Conservation (phyloP, 2,797 vertebrate genomes). For the Chiloscyllium punctatum region DNA sequence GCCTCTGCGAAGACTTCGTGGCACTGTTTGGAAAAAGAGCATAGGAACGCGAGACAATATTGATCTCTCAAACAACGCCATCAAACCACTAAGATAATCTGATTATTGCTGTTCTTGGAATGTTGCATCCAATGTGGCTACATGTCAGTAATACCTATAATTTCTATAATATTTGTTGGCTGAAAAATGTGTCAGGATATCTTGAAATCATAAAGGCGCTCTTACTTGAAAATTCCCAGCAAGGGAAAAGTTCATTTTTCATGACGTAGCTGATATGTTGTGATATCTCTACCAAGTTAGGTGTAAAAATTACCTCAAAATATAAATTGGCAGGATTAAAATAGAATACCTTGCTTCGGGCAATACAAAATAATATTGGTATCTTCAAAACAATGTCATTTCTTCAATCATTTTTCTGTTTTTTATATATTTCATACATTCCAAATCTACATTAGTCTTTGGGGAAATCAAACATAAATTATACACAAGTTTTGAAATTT, state of each 20-base stretch:
- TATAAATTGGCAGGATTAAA: too few species aligned
- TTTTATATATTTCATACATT: not conserved
- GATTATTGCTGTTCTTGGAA: not conserved
- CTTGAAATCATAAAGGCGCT: not conserved
- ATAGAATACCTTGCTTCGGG: not conserved
- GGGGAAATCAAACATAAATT: not conserved
- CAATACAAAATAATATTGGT: not conserved
- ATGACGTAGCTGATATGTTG: too few species aligned
- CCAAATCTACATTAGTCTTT: not conserved
- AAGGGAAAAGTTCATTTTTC: too few species aligned
- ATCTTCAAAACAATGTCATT: not conserved
- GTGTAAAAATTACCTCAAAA: too few species aligned
- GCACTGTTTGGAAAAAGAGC: not conserved
- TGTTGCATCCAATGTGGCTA: not conserved
- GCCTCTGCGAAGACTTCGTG: not conserved
- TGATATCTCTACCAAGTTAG: too few species aligned
- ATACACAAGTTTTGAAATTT: not conserved
- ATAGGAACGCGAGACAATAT: not conserved
- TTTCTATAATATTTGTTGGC: not conserved
- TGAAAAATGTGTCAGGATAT: not conserved
- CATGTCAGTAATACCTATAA: not conserved
- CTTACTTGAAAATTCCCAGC: not conserved
- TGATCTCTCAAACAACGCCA: not conserved
- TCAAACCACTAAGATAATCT: not conserved
- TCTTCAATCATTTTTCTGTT: not conserved